Evolutionary conservation across 2,113 vertebrate genomes (phyloP), one percentile per base, ranked within the genome.

Genomic region (Crotophaga sulcirostris): DNA sequence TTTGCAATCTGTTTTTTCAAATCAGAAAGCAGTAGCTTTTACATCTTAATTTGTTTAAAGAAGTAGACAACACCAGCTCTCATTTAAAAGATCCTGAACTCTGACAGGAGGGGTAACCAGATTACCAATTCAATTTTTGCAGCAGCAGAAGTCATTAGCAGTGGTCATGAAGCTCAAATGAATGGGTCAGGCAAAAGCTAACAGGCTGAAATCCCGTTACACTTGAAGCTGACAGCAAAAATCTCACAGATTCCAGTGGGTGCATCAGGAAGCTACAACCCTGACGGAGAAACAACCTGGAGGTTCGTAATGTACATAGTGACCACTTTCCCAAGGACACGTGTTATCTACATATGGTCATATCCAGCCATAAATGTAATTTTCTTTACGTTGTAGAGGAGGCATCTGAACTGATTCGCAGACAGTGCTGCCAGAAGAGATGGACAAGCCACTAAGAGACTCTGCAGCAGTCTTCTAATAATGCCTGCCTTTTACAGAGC

Each of bases 401-500:
- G 34, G 47, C 63, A 21, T 29, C 72, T 84, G 36, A 69, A 83
- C 52, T 34, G 76, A 83, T 76, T 66, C 13, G 11, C 80, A 84
- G 85, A 66, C 33, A 20, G 63, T 73, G 74, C 21, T 80, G 59
- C 77, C 80, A 77, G 63, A 82, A 86, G 70, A 96, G 56, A 89
- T 82, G 87, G 74, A 72, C 93, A 93, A 87, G 54, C 80, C 52
- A 60, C 52, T 54, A 89, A 81, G 56, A 89, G 81, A 52, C 84
- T 89, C 45, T 47, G 63, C 44, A 80, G 87, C 84, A 89, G 51
- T 34, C 68, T 77, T 66, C 55, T 90, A 84, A 90, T 93, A 86
- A 81, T 49, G 72, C 40, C 85, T 96, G 91, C 77, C 82, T 80
- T 87, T 95, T 87, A 79, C 77, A 59, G 44, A 52, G 89, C 13